phyloP scores from a whole-genome alignment of 2,797 vertebrate species.

The Falco cherrug region DNA sequence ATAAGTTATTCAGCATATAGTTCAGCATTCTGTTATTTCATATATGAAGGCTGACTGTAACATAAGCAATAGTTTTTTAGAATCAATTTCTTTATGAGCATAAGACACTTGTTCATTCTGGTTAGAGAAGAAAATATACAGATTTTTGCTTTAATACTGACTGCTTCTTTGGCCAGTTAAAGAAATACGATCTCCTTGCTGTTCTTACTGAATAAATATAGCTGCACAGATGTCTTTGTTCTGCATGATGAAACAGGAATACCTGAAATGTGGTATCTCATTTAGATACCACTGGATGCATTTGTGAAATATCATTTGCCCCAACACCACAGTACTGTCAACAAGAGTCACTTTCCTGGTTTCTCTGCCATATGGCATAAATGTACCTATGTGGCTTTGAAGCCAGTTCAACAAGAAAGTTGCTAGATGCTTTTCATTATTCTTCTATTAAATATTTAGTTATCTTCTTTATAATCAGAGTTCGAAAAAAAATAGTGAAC shows the following conservation, averaged over 20 bases:
- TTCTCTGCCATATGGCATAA: neutral
- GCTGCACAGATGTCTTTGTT: neutral
- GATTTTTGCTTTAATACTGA: neutral
- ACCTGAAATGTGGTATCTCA: neutral
- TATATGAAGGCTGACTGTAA: neutral
- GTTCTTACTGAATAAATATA: slow-evolving; percentile 2
- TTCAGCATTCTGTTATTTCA: neutral
- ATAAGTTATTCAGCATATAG: neutral
- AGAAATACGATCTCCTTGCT: neutral
- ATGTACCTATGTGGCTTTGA: neutral
- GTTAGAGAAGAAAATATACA: neutral
- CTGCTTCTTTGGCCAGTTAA: neutral
- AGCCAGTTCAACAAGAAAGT: neutral
- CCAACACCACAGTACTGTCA: neutral
- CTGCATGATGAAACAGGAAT: neutral
- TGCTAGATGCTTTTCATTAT: neutral
- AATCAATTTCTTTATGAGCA: neutral
- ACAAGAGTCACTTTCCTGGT: neutral
- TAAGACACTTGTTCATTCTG: neutral
- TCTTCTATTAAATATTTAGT: neutral
- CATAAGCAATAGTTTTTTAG: neutral
- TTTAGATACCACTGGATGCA: neutral
- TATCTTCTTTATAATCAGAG: neutral
- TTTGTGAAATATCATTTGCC: neutral
- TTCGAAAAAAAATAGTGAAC: neutral